Conservation (phyloP, 2,113 vertebrate genomes). For the Pagrus major region DNA sequence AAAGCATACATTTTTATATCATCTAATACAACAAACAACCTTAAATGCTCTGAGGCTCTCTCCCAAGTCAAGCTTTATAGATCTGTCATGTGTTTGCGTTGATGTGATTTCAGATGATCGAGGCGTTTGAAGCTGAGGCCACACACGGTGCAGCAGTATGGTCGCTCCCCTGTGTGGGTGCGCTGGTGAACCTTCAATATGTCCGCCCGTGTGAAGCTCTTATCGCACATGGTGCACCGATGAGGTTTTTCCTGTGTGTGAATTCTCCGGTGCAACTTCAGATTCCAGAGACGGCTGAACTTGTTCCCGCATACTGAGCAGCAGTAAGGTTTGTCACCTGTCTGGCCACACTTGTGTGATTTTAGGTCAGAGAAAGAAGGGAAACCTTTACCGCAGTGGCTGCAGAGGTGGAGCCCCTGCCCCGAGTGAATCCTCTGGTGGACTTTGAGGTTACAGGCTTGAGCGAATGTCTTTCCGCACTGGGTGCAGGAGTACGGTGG, state of each 20-base stretch:
- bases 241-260: conserved; percentile 86
- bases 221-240: conserved; percentile 83
- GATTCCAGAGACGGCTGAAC: conserved; percentile 86
- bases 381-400: conserved; percentile 87
- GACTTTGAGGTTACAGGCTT: conserved; percentile 83
- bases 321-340: conserved; percentile 81
- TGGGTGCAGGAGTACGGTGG: conserved; percentile 76
- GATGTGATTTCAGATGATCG: conserved; percentile 84
- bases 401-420: conserved; percentile 87
- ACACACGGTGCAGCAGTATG: conserved; percentile 83
- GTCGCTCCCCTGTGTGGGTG: conserved; percentile 85
- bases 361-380: conserved; percentile 84
- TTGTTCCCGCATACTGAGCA: conserved; percentile 83
- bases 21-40: neutral
- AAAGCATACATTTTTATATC: neutral
- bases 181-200: conserved; percentile 85
- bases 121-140: conserved; percentile 85
- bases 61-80: conserved; percentile 31
- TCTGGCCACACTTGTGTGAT: conserved; percentile 82
- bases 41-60: neutral
- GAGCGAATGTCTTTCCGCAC: conserved; percentile 83
- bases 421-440: conserved; percentile 85
- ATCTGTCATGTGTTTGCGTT: conserved; percentile 78
- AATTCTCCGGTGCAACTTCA: conserved; percentile 84
- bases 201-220: conserved; percentile 84